These are phyloP conservation scores for Hetaerina americana DNA, from an alignment of 1,140 invertebrate species.

Conservation along the genomic window DNA sequence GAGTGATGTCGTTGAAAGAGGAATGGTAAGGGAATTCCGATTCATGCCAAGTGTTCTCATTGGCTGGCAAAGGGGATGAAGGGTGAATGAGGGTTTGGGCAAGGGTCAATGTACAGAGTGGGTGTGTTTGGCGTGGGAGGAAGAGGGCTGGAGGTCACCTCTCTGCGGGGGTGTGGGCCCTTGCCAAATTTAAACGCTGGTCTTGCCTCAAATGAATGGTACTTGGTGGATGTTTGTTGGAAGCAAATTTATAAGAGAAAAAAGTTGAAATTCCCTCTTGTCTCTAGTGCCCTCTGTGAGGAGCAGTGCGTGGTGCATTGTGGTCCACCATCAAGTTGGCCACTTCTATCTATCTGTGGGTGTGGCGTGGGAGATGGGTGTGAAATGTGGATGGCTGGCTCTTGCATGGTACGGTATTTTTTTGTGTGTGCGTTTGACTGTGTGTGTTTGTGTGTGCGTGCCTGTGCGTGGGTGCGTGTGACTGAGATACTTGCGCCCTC, in stretches of 20 bases:
- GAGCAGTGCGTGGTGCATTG: constrained; percentile 5
- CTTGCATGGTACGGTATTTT: background rate
- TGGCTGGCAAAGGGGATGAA: background rate
- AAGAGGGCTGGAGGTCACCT: too few relatives aligned
- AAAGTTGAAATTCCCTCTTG: background rate
- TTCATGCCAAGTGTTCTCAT: background rate
- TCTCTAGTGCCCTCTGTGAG: constrained; percentile 13
- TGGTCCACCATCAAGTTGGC: background rate
- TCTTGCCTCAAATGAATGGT: background rate
- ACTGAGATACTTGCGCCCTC: too few relatives aligned
- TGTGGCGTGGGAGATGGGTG: background rate
- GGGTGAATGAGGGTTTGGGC: background rate
- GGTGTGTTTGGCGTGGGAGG: too few relatives aligned
- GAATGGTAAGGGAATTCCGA: background rate
- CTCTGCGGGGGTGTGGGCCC: background rate
- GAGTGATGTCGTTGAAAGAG: background rate
- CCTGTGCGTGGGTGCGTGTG: background rate
- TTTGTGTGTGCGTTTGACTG: too few relatives aligned
- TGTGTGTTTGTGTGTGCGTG: background rate
- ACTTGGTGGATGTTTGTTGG: background rate
- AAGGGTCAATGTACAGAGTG: background rate
- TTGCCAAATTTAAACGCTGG: background rate
- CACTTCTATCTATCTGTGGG: background rate
- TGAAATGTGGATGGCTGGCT: background rate
- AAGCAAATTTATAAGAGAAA: background rate